These are phyloP conservation scores for Lepidonotus clava DNA, from an alignment of 2,888 invertebrate genomes.

Conservation along the genomic window DNA sequence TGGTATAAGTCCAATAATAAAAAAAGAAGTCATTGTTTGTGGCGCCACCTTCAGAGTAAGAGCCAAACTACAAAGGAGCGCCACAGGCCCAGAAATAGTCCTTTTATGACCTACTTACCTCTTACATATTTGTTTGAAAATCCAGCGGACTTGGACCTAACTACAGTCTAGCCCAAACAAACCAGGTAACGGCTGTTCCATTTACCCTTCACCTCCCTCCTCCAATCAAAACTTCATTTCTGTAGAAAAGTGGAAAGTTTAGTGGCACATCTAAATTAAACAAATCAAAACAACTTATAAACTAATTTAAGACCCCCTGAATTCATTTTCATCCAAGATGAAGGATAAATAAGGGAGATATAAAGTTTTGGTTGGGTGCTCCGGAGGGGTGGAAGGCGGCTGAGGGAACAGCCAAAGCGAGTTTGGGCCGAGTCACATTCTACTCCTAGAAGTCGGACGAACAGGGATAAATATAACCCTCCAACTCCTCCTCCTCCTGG, in stretches of 20 bases:
- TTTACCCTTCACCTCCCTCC: not conserved
- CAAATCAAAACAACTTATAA: not conserved
- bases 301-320: too few relatives aligned
- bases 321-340: not conserved
- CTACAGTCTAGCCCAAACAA: not conserved
- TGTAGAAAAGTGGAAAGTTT: not conserved
- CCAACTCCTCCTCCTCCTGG: not conserved
- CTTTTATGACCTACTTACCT: too few relatives aligned
- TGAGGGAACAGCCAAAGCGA: not conserved
- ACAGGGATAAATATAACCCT: constrained; percentile 32
- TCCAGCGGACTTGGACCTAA: too few relatives aligned
- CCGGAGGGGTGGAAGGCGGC: not conserved
- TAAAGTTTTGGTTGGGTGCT: not conserved
- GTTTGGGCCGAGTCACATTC: not conserved
- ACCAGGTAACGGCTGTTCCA: not conserved
- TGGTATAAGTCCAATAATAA: too few relatives aligned
- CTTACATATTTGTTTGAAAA: too few relatives aligned
- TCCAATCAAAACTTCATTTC: not conserved
- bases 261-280: not conserved
- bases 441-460: not conserved
- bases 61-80: too few relatives aligned
- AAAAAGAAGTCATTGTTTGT: not conserved
- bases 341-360: not conserved
- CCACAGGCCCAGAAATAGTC: too few relatives aligned
- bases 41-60: not conserved